Percentiles rank a stretch among this genome's conserved stretches.
These are phyloP conservation scores for Parnassius glacialis DNA, from an alignment of 2,888 invertebrate species.

Conservation along the genomic window DNA sequence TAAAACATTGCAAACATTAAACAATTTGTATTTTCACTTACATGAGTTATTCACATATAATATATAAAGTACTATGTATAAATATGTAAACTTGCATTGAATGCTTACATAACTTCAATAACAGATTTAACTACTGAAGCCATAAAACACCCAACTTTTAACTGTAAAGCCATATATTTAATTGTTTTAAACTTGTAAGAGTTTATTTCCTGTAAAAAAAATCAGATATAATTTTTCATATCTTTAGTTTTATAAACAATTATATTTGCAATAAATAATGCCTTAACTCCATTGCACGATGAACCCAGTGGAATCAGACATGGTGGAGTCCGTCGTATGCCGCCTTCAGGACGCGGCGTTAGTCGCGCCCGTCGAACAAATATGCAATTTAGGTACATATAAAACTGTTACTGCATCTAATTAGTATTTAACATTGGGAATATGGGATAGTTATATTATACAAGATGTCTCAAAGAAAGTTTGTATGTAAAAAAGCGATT, in stretches of 20 bases:
- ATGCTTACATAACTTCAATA: conserved; percentile 16
- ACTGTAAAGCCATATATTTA: conserved; percentile 12
- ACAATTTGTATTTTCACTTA: too few relatives aligned
- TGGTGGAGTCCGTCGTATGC: conserved; percentile 89
- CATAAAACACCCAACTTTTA: conserved; percentile 9
- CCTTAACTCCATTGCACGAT: conserved; percentile 85
- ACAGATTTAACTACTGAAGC: conserved; percentile 20
- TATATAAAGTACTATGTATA: neutral
- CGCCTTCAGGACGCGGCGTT: conserved; percentile 88
- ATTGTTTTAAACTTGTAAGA: neutral
- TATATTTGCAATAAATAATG: neutral
- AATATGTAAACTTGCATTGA: conserved; percentile 1
- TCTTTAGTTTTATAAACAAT: too few relatives aligned
- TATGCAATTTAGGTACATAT: conserved; percentile 92
- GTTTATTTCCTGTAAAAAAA: too few relatives aligned
- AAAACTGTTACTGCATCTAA: neutral
- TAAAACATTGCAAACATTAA: too few relatives aligned
- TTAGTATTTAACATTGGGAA: too few relatives aligned
- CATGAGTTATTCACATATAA: too few relatives aligned
- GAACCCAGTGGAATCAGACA: conserved; percentile 91
- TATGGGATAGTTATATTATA: too few relatives aligned
- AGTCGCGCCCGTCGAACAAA: conserved; percentile 92
- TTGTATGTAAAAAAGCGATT: too few relatives aligned
- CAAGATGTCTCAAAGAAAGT: too few relatives aligned
- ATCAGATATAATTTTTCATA: too few relatives aligned